Percentiles rank a stretch among this genome's conserved stretches.
Conservation (phyloP, 2,113 vertebrate species). For the Pavo muticus region DNA sequence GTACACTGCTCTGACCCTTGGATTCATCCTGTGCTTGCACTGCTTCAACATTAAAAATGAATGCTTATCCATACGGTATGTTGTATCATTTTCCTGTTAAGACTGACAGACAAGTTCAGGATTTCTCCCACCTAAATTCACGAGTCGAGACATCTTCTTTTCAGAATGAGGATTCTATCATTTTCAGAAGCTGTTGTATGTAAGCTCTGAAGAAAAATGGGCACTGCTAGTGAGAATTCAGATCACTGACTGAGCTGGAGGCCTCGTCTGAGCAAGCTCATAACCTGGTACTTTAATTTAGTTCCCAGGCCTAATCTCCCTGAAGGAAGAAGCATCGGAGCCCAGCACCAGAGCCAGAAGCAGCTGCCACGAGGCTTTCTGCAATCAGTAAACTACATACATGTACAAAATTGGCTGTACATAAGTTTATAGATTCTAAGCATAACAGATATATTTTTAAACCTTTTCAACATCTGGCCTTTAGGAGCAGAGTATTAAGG, state of each 20-base stretch:
- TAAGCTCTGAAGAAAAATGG: neutral
- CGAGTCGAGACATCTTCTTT: neutral
- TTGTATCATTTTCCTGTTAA: neutral
- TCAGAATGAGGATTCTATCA: neutral
- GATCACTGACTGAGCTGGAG: neutral
- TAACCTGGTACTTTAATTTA: neutral
- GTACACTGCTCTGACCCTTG: neutral
- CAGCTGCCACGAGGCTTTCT: neutral
- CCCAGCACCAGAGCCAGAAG: neutral
- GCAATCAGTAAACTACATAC: neutral
- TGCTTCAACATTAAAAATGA: neutral
- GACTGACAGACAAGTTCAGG: neutral
- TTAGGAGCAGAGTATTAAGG: neutral
- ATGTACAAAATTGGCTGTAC: neutral
- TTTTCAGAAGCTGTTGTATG: neutral
- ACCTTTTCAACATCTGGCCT: conserved; percentile 20
- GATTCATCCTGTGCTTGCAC: neutral
- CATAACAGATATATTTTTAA: neutral
- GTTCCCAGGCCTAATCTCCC: neutral
- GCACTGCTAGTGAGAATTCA: neutral
- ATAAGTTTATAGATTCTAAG: neutral
- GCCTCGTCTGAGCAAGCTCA: neutral
- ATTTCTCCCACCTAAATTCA: neutral
- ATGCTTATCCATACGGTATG: neutral
- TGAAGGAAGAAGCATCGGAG: neutral